phyloP scores from a whole-genome alignment of 2,797 vertebrate species.

The Poecilia gillii region DNA sequence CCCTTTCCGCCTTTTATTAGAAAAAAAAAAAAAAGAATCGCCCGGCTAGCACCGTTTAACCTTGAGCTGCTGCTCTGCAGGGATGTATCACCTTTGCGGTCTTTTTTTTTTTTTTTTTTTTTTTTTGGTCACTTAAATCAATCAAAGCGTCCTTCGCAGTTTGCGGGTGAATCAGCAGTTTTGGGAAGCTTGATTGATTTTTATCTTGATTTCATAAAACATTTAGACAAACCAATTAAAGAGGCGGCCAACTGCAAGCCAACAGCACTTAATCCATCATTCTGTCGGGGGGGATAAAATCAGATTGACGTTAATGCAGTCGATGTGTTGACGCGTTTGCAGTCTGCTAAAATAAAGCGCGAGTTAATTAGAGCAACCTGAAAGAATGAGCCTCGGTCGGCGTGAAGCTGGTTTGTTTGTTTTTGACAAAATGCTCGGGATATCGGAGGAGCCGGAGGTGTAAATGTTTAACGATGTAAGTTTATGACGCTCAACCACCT shows the following conservation, averaged over 20 bases:
- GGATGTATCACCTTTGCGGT: constrained; percentile 68
- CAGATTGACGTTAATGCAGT: constrained; percentile 71
- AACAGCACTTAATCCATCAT: constrained; percentile 77
- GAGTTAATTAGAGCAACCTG: constrained; percentile 66
- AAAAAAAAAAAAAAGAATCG: constrained; percentile 14
- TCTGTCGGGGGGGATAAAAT: constrained; percentile 67
- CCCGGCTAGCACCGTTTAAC: constrained; percentile 62
- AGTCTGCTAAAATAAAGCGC: constrained; percentile 68
- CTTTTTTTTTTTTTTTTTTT: constrained; percentile 17
- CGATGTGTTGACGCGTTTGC: constrained; percentile 73
- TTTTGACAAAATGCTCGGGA: constrained; percentile 29
- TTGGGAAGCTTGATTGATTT: constrained; percentile 76
- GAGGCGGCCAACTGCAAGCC: constrained; percentile 70
- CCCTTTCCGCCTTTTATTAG: constrained; percentile 38
- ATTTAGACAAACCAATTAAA: constrained; percentile 85
- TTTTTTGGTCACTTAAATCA: constrained; percentile 63
- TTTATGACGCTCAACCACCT: constrained; percentile 18
- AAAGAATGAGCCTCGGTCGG: constrained; percentile 34
- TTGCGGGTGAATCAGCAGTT: constrained; percentile 78
- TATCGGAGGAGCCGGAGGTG: constrained; percentile 9
- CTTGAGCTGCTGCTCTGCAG: constrained; percentile 69
- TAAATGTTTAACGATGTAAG: constrained; percentile 38
- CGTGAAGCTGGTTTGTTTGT: constrained; percentile 24
- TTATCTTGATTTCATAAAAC: constrained; percentile 83
- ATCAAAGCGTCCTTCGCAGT: constrained; percentile 70